phyloP scores from a whole-genome alignment of 2,888 invertebrate genomes.

The Beris morrisii region DNA sequence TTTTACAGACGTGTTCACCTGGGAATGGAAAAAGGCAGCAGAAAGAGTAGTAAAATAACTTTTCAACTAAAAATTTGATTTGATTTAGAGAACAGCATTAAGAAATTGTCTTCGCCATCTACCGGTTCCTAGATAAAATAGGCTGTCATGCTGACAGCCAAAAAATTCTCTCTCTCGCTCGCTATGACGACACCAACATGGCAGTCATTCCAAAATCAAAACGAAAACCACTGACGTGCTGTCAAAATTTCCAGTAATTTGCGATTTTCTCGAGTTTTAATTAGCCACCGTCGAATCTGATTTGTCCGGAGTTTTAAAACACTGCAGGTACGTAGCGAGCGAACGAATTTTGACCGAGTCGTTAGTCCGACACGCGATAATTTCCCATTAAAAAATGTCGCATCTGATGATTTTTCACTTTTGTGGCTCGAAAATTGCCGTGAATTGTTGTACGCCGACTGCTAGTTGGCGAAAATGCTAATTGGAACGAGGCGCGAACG shows the following conservation, averaged over 20 bases:
- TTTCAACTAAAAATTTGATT: too few species aligned
- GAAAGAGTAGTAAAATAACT: too few species aligned
- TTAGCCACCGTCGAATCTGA: background rate
- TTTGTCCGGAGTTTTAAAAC: background rate
- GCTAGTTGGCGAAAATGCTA: too few species aligned
- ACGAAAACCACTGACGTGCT: constrained; percentile 13
- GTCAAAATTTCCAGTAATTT: constrained; percentile 24
- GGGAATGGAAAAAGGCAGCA: too few species aligned
- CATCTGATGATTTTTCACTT: constrained; percentile 19
- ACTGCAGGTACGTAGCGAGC: background rate
- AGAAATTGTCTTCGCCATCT: background rate
- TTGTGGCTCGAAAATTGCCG: background rate
- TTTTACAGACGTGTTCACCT: too few species aligned
- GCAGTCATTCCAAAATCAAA: constrained; percentile 19
- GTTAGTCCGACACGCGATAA: background rate
- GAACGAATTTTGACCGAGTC: background rate
- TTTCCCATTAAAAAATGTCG: background rate
- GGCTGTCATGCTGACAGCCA: too few species aligned
- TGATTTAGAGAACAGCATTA: background rate
- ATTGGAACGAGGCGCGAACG: background rate
- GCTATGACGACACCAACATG: constrained; percentile 2
- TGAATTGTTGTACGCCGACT: too few species aligned
- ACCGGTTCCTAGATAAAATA: background rate
- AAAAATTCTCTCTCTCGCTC: too few species aligned
- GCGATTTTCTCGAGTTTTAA: constrained; percentile 8